Conservation (phyloP, 1,140 invertebrate species). For the Cydia strobilella region DNA sequence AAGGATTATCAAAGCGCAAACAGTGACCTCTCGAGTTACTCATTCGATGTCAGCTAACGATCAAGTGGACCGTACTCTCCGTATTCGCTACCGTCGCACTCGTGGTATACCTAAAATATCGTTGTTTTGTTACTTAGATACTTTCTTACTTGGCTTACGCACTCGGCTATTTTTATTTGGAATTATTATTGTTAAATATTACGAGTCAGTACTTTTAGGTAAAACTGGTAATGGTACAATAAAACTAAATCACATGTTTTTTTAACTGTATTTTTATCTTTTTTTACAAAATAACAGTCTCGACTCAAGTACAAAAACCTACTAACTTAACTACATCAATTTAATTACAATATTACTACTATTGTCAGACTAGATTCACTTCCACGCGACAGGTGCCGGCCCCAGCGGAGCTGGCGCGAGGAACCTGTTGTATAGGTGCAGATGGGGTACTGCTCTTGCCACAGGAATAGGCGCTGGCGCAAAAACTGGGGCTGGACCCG, state of each 20-base stretch:
- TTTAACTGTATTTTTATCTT: background rate
- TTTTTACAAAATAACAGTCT: slow-evolving; percentile 44
- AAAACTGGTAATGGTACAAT: background rate
- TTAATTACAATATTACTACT: background rate
- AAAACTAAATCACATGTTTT: background rate
- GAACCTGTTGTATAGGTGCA: slow-evolving; percentile 34
- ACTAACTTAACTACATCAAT: slow-evolving; percentile 35
- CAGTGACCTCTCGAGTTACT: no score
- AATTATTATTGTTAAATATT: no score
- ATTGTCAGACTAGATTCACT: slow-evolving; percentile 56
- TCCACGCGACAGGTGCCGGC: slow-evolving; percentile 60
- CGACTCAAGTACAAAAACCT: slow-evolving; percentile 38
- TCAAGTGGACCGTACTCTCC: no score
- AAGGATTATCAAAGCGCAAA: no score
- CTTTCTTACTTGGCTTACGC: no score
- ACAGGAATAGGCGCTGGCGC: slow-evolving; percentile 49
- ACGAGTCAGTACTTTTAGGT: background rate
- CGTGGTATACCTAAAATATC: no score
- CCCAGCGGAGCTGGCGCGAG: slow-evolving; percentile 36
- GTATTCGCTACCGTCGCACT: no score
- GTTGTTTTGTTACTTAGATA: no score
- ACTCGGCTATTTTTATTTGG: no score
- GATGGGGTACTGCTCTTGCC: slow-evolving; percentile 46
- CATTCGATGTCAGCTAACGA: no score
- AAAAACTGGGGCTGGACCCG: slow-evolving; percentile 43